Base-by-base conservation (phyloP, 2,888 invertebrate genomes). In the Lypha dubia region DNA sequence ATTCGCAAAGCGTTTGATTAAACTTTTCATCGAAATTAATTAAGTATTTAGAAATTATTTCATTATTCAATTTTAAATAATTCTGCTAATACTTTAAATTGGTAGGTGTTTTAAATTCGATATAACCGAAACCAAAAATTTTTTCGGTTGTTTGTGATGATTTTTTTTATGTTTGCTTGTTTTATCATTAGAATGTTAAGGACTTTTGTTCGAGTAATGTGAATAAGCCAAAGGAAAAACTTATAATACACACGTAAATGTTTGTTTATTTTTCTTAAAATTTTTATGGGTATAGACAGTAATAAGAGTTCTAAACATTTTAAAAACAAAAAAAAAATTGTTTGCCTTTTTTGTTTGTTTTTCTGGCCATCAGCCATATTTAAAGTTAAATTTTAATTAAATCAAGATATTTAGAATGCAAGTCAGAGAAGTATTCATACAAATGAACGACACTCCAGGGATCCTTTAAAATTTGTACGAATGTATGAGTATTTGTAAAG, bases 401-500 rank as follows among this genome's bases (percentile, higher is more conserved):
- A 86, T 86, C 82, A 84, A 77, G 67, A 82, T 86, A 68, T 73
- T 86, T 84, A 73, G 73, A 84, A 86, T 84, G 74, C 87, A 83
- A 44, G 46, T 35, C 84, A 60, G 15, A 60, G 79, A 60, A 46
- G 80, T 71, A 7, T 20, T 49, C 49, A 49, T 49, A 49, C 49
- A 49, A 49, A 20, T 9, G 58, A 89, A 90, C 89, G 87, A 88
- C 88, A 87, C 90, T 87, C 89, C 85, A 87, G 89, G 89, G 90
- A 88, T 68, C 77, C 56, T 38, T 41, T 5, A 13, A 15, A 44
- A 15, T 35, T 20, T 46, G 5, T n/a, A 24, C 17, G 53, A 32
- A 2, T 56, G 51, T 24, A 6, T 51, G 4, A 0, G 22, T 24
- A 11, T 51, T 38, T 63, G 38, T 49, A 22, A 22, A 35, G 46